These are phyloP conservation scores for Alloscopus bannaensis DNA, from an alignment of 2,888 invertebrate genomes.

Conservation along the genomic window DNA sequence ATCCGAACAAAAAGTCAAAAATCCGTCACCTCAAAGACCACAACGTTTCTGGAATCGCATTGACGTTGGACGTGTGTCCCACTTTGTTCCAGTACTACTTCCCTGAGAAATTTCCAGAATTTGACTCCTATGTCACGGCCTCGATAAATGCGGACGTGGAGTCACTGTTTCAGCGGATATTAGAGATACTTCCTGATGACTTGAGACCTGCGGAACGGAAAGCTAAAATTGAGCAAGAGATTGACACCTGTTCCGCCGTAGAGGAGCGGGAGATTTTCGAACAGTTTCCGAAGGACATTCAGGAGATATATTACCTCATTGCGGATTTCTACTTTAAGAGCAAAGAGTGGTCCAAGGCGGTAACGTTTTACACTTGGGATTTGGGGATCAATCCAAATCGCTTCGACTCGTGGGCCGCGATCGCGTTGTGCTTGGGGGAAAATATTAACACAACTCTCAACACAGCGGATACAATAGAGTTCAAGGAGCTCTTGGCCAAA, in stretches of 20 bases:
- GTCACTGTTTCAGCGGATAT: conserved; percentile 83
- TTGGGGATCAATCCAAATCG: conserved; percentile 85
- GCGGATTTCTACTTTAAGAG: conserved; percentile 96
- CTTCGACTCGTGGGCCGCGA: conserved; percentile 94
- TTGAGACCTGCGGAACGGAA: conserved; percentile 79
- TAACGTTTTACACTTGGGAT: conserved; percentile 89
- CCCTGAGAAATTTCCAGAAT: conserved; percentile 86
- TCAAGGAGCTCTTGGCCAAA: conserved; percentile 76
- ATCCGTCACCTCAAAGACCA: conserved; percentile 74
- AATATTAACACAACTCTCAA: conserved; percentile 88
- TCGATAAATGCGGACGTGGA: conserved; percentile 91
- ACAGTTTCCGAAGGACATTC: conserved; percentile 13
- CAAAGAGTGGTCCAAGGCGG: conserved; percentile 84
- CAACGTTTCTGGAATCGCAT: conserved; percentile 52
- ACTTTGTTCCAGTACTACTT: conserved; percentile 84
- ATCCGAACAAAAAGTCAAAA: conserved; percentile 84
- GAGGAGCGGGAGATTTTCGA: neutral
- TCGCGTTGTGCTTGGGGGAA: conserved; percentile 87
- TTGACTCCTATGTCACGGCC: conserved; percentile 84
- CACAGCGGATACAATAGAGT: conserved; percentile 76
- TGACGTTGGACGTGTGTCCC: conserved; percentile 75
- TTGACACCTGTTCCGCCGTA: conserved; percentile 18
- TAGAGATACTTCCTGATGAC: conserved; percentile 83
- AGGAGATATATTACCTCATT: conserved; percentile 89
- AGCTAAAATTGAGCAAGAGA: conserved; percentile 46